Conservation (phyloP, 2,113 vertebrate genomes). For the Microcebus murinus region DNA sequence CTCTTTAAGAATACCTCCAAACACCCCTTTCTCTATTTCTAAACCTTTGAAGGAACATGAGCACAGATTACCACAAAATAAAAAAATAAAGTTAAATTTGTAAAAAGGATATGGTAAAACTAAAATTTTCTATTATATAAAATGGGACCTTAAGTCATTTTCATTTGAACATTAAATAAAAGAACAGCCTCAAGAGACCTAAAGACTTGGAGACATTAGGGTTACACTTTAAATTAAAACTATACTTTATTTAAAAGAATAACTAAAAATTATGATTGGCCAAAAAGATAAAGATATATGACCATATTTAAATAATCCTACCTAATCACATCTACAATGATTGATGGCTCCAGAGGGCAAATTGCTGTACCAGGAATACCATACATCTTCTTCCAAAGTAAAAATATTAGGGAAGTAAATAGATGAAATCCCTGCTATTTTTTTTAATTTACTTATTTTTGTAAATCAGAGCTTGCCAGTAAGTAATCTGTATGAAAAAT, state of each 20-base stretch:
- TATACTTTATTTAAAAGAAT: background rate
- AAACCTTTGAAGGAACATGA: background rate
- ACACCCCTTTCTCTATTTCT: background rate
- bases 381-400: conserved; percentile 16
- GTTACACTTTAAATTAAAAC: background rate
- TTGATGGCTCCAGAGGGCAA: conserved; percentile 23
- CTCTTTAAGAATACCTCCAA: background rate
- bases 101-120: background rate
- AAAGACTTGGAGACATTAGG: background rate
- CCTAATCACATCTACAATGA: background rate
- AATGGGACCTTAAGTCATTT: background rate
- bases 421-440: background rate
- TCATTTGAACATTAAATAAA: conserved; percentile 38
- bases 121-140: background rate
- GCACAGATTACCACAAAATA: background rate
- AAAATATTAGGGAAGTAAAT: conserved; percentile 51
- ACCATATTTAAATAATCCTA: background rate
- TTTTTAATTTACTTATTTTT: conserved; percentile 11
- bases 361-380: background rate
- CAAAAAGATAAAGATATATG: conserved; percentile 1
- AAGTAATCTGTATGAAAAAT: conserved; percentile 58
- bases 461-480: conserved; percentile 49
- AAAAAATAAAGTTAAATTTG: background rate
- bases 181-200: background rate
- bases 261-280: conserved; percentile 46